phyloP scores from a whole-genome alignment of 1,140 invertebrate genomes.

The Aphaenogaster rudis region DNA sequence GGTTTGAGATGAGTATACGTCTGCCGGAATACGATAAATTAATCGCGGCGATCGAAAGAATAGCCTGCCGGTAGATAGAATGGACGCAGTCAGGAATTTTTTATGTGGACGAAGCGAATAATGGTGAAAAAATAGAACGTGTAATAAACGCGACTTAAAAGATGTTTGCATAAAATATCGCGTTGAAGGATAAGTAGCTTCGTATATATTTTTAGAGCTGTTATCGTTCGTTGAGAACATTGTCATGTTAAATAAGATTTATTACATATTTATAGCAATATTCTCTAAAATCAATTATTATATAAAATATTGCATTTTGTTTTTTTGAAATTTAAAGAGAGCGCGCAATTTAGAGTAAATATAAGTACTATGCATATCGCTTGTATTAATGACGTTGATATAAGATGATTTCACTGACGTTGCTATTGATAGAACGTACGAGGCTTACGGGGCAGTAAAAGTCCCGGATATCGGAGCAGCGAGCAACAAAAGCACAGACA shows the following conservation, averaged over 20 bases:
- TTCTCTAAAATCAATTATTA: neutral
- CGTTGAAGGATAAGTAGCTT: neutral
- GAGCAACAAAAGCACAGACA: constrained; percentile 56
- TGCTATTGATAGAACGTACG: constrained; percentile 21
- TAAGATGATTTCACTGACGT: neutral
- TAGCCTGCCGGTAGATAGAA: neutral
- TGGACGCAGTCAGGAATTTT: constrained; percentile 4
- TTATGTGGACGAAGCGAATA: neutral
- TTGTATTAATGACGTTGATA: neutral
- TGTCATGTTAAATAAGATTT: neutral
- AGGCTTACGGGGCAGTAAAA: constrained; percentile 8
- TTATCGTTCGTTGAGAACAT: neutral
- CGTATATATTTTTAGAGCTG: neutral
- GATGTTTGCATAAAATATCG: neutral
- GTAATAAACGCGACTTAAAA: neutral
- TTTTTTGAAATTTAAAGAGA: neutral
- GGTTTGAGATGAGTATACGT: neutral
- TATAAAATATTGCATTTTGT: neutral
- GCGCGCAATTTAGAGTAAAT: neutral
- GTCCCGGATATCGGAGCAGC: constrained; percentile 22
- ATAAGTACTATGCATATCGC: neutral
- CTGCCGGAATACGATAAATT: constrained; percentile 21
- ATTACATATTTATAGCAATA: neutral
- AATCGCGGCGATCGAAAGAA: constrained; percentile 1
- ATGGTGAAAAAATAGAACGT: neutral